Evolutionary conservation across 2,797 vertebrate species (phyloP), one percentile per base, ranked within the genome.

Genomic region (Onychomys torridus): DNA sequence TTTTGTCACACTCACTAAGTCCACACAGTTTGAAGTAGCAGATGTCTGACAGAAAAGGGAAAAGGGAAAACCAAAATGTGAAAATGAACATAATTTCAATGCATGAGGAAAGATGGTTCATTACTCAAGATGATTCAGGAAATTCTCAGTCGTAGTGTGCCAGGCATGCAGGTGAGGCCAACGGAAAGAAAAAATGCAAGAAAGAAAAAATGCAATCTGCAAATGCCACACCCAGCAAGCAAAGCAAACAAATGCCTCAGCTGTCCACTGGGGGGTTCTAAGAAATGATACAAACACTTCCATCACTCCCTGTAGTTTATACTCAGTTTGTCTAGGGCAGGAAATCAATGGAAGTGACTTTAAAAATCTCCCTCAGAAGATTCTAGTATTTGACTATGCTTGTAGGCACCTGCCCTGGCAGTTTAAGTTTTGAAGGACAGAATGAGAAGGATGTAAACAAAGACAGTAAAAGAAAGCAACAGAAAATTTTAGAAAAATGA

Each of bases 401-500:
- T 88, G 12, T 17, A 82, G 90, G 83, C 19, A 32, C 63, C 37
- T 76, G 82, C 46, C 79, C 69, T 73, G 37, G 16, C n/a, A 27
- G n/a, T 88, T 93, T 73, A 40, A 27, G n/a, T 88, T 93, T 73
- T 57, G 65, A 96, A 95, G 69, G 43, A 89, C 65, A 34, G 43
- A 61, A 77, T n/a, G n/a, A 52, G 40, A 85, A 63, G 87, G 37
- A 71, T 5, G 57, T 10, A 78, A 43, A 52, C n/a, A 91, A 82
- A 91, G 89, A 76, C n/a, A 25, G 17, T 23, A 11, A n/a, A 37
- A 95, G 90, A 83, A 92, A 97, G 32, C 25, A 75, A 93, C 79
- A 90, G 21, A 89, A 8, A 63, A 85, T 87, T 92, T 89, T 78
- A 89, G 29, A 46, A 81, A 77, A 95, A 94, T 87, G 57, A 96